A percentile compares a stretch with the other conserved stretches of the same genome.
Evolutionary conservation across 2,888 invertebrate species (phyloP).

Genomic region (Himalopsyche anomala): DNA sequence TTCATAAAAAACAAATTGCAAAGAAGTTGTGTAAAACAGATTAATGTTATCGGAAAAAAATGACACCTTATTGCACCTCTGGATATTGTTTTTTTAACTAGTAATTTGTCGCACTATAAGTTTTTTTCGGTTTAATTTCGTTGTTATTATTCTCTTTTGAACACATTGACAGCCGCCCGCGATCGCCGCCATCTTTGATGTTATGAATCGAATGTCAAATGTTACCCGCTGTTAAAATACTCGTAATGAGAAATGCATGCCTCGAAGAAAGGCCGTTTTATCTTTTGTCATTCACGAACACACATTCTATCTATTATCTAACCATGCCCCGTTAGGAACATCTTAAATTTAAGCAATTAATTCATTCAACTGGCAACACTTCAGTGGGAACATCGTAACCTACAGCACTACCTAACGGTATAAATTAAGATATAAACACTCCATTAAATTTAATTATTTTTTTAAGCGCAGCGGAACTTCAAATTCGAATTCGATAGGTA

Average conservation of each 20-base stretch:
- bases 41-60: no score
- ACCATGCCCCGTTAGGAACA: conserved; percentile 28
- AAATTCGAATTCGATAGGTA: background rate
- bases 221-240: conserved; percentile 43
- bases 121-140: background rate
- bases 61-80: no score
- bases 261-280: conserved; percentile 31
- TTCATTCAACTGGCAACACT: conserved; percentile 42
- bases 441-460: conserved; percentile 29
- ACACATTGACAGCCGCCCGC: conserved; percentile 15
- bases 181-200: conserved; percentile 5
- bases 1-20: no score
- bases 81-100: no score
- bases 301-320: conserved; percentile 41
- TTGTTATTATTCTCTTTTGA: conserved; percentile 14
- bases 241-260: conserved; percentile 6
- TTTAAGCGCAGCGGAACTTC: background rate
- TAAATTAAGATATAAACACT: conserved; percentile 40
- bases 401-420: conserved; percentile 35
- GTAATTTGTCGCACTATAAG: no score
- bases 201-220: conserved; percentile 42
- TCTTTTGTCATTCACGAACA: conserved; percentile 37
- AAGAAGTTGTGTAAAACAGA: no score
- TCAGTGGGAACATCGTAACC: conserved; percentile 40
- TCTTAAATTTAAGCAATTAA: conserved; percentile 42